A percentile compares a stretch with the other conserved stretches of the same genome.
Conservation (phyloP, 1,140 invertebrate genomes). For the Stegodyphus dumicola region DNA sequence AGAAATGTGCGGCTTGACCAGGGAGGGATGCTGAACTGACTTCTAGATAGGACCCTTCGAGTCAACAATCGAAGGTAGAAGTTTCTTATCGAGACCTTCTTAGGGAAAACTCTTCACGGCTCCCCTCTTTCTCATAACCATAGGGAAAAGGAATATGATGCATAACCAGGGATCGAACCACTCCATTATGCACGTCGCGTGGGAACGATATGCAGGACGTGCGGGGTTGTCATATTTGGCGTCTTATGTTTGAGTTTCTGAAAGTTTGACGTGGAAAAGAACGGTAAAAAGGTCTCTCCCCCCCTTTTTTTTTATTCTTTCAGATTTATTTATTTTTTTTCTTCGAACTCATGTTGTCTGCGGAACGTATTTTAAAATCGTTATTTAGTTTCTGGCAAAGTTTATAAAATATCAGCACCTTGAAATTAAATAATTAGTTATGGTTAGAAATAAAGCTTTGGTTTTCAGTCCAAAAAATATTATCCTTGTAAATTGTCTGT, state of each 20-base stretch:
- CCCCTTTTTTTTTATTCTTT: background rate
- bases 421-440: background rate
- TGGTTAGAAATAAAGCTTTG: too few species aligned
- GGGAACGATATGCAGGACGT: conserved; percentile 36
- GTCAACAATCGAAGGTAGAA: conserved; percentile 43
- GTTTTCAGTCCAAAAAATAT: too few species aligned
- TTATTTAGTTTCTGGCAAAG: background rate
- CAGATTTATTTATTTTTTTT: background rate
- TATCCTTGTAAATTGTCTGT: too few species aligned
- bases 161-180: conserved; percentile 38
- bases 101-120: conserved; percentile 4
- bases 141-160: conserved; percentile 41
- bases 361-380: too few species aligned
- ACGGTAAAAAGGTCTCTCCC: background rate
- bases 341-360: background rate
- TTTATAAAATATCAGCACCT: background rate
- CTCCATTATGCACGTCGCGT: conserved; percentile 50
- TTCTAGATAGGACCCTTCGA: conserved; percentile 21
- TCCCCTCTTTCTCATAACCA: background rate
- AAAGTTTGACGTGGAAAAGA: background rate
- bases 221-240: conserved; percentile 41
- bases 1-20: conserved; percentile 32
- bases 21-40: background rate
- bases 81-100: conserved; percentile 45
- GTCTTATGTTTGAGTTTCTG: background rate